phyloP scores from a whole-genome alignment of 2,888 invertebrate genomes.

The Eulithis testata region DNA sequence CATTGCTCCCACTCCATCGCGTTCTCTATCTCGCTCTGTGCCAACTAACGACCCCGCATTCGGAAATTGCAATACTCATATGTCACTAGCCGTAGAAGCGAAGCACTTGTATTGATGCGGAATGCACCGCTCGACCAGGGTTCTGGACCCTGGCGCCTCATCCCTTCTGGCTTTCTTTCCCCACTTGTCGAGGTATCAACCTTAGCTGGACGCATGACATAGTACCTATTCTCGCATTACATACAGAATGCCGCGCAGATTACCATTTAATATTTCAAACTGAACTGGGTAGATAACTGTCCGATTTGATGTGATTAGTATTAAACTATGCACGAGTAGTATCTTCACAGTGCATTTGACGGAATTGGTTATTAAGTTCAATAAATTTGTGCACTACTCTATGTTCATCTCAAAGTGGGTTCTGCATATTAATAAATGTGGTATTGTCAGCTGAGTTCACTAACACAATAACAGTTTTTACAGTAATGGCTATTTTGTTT shows the following conservation, averaged over 20 bases:
- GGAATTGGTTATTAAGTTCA: background rate
- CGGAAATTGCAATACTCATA: slow-evolving; percentile 80
- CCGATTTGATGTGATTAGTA: slow-evolving; percentile 34
- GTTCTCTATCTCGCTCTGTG: slow-evolving; percentile 56
- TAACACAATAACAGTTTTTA: background rate
- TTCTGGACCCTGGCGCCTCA: slow-evolving; percentile 52
- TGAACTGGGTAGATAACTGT: slow-evolving; percentile 41
- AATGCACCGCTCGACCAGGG: slow-evolving; percentile 62
- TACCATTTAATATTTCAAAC: slow-evolving; percentile 58
- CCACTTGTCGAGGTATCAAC: slow-evolving; percentile 47
- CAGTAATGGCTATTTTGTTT: background rate
- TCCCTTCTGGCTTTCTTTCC: slow-evolving; percentile 38
- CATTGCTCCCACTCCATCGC: slow-evolving; percentile 60
- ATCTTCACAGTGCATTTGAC: slow-evolving; percentile 8
- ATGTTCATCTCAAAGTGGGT: too few relatives aligned
- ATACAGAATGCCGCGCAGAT: slow-evolving; percentile 50
- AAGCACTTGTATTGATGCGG: slow-evolving; percentile 66
- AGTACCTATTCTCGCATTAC: slow-evolving; percentile 35
- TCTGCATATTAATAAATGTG: too few relatives aligned
- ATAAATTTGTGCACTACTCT: background rate
- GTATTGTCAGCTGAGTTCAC: background rate
- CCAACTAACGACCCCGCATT: slow-evolving; percentile 68
- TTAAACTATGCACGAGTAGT: slow-evolving; percentile 19
- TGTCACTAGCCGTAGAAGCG: slow-evolving; percentile 68
- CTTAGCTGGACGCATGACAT: slow-evolving; percentile 48